Evolutionary conservation across 2,797 vertebrate genomes (phyloP).

Genomic region (Okamejei kenojei): DNA sequence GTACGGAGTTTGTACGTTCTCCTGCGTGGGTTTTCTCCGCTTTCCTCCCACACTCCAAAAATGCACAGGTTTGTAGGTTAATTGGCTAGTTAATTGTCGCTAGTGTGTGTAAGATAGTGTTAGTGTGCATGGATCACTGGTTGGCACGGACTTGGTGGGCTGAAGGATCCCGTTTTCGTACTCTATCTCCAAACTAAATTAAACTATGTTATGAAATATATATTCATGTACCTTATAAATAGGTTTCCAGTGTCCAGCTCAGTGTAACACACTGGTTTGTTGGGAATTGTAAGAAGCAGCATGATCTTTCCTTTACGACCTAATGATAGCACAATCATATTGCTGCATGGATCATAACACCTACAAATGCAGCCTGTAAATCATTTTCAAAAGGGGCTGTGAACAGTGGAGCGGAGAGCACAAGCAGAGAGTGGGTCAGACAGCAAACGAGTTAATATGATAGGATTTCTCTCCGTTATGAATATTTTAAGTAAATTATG

Average conservation of each 20-base stretch:
- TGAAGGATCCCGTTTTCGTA: too few species aligned
- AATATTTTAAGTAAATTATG: not conserved
- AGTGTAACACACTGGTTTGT: too few species aligned
- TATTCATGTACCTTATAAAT: not conserved
- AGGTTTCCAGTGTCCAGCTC: not conserved
- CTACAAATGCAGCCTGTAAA: not conserved
- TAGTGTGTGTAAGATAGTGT: too few species aligned
- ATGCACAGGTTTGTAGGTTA: too few species aligned
- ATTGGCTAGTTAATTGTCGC: too few species aligned
- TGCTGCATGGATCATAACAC: not conserved
- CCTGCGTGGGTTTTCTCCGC: too few species aligned
- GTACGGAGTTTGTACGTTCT: too few species aligned
- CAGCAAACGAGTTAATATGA: not conserved
- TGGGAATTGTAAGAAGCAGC: not conserved
- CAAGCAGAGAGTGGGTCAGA: not conserved
- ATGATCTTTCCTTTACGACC: not conserved
- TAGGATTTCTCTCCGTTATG: not conserved
- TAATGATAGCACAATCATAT: not conserved
- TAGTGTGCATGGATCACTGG: too few species aligned
- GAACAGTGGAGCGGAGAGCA: not conserved
- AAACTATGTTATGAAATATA: too few species aligned
- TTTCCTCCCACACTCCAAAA: too few species aligned
- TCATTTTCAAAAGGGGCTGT: not conserved
- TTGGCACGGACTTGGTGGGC: too few species aligned
- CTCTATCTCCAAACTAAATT: too few species aligned